Base-by-base conservation (phyloP, 2,797 vertebrate species). In the Acanthurus tractus region DNA sequence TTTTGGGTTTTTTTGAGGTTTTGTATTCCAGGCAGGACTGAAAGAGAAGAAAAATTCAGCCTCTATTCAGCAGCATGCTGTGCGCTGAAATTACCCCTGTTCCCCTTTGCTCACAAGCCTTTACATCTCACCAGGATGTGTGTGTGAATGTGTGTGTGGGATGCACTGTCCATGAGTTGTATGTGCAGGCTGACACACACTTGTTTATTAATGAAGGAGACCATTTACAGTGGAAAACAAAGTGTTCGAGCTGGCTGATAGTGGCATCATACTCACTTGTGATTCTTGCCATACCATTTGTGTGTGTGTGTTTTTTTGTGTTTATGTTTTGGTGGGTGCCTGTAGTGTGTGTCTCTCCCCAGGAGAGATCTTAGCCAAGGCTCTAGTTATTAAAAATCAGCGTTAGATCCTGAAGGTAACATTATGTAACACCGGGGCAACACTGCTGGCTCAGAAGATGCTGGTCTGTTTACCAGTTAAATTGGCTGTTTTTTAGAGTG, bases 61-160 rank as follows among this genome's bases (percentile, higher is more conserved):
- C 78, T 90, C 79, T 83, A 70, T 66, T 84, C 84, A 49, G 79
- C 66, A 0, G 56, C 89, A 82, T 79, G 86, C 91, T 91, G 89
- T 76, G 90, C 44, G 18, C 78, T 86, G 71, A 89, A 91, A 89
- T 90, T 82, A 88, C 85, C 82, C 63, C 58, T 85, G 74, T 83
- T 71, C 64, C 68, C 2, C 76, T 84, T 72, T 71, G 70, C 83
- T 87, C 84, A 58, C 83, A 83, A 87, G 79, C 65, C 76, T 76
- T 81, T 86, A 89, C 87, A 83, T 91, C 86, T 81, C 89, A 83
- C 67, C 64, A 61, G 79, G 74, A 55, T 74, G 75, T 74, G 78
- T 78, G 83, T 84, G 74, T 70, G 63, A 68, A 68, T 74, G 57
- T 63, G 53, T 34, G 58, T 14, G 49, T 57, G 66, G n/a, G 63